phyloP scores from a whole-genome alignment of 37 sponge, comb jelly and placozoan species.

The Bolinopsis microptera region DNA sequence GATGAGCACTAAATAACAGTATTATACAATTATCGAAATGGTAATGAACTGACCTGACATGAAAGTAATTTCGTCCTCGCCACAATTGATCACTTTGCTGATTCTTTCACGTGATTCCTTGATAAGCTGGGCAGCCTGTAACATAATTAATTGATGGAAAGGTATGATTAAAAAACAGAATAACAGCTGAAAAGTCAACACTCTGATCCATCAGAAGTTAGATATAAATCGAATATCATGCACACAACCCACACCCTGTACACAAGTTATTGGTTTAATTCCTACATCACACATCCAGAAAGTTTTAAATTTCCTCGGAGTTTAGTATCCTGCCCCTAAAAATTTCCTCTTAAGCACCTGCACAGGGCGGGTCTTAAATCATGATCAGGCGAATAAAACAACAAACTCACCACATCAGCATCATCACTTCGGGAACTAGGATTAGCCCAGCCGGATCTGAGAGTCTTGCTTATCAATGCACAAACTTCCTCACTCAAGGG shows the following conservation, averaged over 20 bases:
- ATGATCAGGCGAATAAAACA: not conserved
- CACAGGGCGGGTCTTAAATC: too few species aligned
- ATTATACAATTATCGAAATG: too few species aligned
- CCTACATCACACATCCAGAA: too few species aligned
- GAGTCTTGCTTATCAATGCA: slow-evolving; percentile 66
- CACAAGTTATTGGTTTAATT: too few species aligned
- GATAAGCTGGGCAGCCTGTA: not conserved
- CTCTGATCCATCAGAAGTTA: too few species aligned
- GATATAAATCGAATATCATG: too few species aligned
- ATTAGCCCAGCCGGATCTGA: slow-evolving; percentile 81
- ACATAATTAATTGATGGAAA: not conserved
- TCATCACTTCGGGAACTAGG: slow-evolving; percentile 70
- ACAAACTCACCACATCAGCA: not conserved
- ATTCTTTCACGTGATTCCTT: not conserved
- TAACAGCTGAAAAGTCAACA: not conserved
- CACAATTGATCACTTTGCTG: not conserved
- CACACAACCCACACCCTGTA: too few species aligned
- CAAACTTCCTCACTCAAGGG: slow-evolving; percentile 80
- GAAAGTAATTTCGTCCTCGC: not conserved
- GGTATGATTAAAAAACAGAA: not conserved
- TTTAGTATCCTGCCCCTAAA: too few species aligned
- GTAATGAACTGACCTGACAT: slow-evolving; percentile 1
- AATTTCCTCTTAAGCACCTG: too few species aligned
- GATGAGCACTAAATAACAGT: too few species aligned
- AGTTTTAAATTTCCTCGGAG: too few species aligned